Evolutionary conservation across 1,140 invertebrate species (phyloP), one percentile per base, ranked within the genome.

Genomic region (Lysiphlebus fabarum): DNA sequence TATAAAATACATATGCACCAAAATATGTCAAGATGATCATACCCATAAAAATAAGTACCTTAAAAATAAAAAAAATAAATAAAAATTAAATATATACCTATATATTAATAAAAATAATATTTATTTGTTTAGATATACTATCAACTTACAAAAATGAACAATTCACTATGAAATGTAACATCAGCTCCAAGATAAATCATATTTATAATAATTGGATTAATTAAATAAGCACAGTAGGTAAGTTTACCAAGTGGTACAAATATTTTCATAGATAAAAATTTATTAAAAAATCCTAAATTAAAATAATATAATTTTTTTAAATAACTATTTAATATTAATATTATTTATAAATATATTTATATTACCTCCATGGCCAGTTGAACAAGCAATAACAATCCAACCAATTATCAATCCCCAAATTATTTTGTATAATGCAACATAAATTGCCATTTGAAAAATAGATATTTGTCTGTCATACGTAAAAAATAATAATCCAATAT

Each of bases 171-270:
- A 0, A 50, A 0, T 0, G 65, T 4, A 1, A 65, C 63, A 57
- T 71, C 70, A 17, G 61, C 62, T 6, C 64, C 43, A 37, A 74
- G 55, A 36, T 67, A 71, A 36, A 75, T 55, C 0, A 70, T 71
- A 65, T 62, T 66, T 59, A 78, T 73, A 6, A 80, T 40, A 12
- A 83, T 68, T 6, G 82, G 82, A 70, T 83, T 83, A 10, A 82
- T n/a, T 1, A 83, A 68, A 66, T 82, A 83, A 45, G 74, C 74
- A 49, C 77, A 77, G 50, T 78, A 82, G 0, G 82, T 79, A 41
- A 83, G 61, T 66, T 74, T 76, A 56, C 80, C 79, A 4, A 82
- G 53, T 26, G 82, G 82, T 40, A 82, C 56, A 74, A 75, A 83
- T 1, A 64, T 62, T 62, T 60, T 69, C 44, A 73, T 75, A 6